A percentile compares a stretch with the other conserved stretches of the same genome.
Conservation (phyloP, 2,888 invertebrate species). For the Hedya salicella region DNA sequence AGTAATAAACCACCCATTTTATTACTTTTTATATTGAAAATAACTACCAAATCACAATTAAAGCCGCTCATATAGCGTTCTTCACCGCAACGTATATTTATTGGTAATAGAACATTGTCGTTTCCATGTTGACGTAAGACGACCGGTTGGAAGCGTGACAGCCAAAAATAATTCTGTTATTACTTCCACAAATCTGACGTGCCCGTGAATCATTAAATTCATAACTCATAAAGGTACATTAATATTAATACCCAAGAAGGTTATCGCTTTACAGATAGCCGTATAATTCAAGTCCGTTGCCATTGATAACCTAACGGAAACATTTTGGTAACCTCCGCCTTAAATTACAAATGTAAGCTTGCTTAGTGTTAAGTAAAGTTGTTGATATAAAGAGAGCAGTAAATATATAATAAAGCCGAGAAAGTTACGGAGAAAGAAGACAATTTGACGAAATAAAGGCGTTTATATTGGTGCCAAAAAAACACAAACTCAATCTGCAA, state of each 20-base stretch:
- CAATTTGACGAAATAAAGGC: neutral
- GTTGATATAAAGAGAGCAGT: neutral
- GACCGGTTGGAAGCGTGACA: constrained; percentile 43
- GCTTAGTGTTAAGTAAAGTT: neutral
- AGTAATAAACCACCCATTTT: constrained; percentile 15
- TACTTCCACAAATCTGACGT: constrained; percentile 49
- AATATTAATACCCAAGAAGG: constrained; percentile 35
- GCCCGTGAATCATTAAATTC: constrained; percentile 43
- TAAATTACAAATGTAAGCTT: neutral
- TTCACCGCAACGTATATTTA: constrained; percentile 30
- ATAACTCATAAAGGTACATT: constrained; percentile 41
- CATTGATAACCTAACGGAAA: constrained; percentile 5
- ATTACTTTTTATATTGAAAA: constrained; percentile 18
- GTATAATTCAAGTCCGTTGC: constrained; percentile 2
- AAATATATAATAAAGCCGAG: neutral
- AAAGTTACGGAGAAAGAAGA: neutral
- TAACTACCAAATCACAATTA: constrained; percentile 12
- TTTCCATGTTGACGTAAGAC: constrained; percentile 40
- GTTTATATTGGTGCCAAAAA: neutral
- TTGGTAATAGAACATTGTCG: constrained; percentile 16
- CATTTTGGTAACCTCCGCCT: neutral
- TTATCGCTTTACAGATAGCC: constrained; percentile 31
- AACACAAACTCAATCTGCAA: neutral
- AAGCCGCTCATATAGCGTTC: constrained; percentile 17
- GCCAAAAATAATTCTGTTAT: constrained; percentile 49